Percentiles rank a stretch among this genome's conserved stretches.
Conservation (phyloP, 1,140 invertebrate species). For the Wasmannia auropunctata region DNA sequence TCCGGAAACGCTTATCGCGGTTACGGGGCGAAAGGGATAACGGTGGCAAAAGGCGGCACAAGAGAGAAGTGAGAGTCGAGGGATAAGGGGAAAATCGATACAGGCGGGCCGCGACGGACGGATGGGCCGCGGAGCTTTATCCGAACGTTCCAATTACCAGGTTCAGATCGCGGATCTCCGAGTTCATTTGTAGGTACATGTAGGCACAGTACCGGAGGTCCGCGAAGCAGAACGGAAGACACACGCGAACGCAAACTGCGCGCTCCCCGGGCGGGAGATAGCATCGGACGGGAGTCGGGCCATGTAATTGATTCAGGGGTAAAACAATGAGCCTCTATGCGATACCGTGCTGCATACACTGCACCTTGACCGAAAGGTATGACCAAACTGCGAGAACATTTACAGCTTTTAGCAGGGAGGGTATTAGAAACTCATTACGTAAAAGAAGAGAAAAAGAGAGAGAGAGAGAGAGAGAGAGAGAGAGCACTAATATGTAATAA, state of each 20-base stretch:
- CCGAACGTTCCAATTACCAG: conserved; percentile 75
- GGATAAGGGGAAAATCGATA: conserved; percentile 60
- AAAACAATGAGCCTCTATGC: conserved; percentile 81
- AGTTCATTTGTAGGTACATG: conserved; percentile 68
- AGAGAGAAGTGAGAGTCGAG: neutral
- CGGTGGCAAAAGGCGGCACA: neutral
- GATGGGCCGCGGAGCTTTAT: conserved; percentile 69
- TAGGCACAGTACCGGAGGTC: conserved; percentile 13
- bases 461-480: neutral
- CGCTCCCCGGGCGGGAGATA: conserved; percentile 73
- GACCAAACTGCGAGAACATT: conserved; percentile 60
- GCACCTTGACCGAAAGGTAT: conserved; percentile 59
- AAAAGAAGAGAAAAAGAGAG: neutral
- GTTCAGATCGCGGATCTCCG: conserved; percentile 62
- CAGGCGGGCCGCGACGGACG: conserved; percentile 45
- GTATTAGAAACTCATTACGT: conserved; percentile 24
- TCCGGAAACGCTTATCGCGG: conserved; percentile 62
- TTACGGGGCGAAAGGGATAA: conserved; percentile 4
- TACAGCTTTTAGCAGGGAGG: conserved; percentile 28
- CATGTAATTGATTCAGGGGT: conserved; percentile 82
- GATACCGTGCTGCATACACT: conserved; percentile 67
- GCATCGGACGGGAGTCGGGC: conserved; percentile 78
- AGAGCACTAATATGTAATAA: neutral
- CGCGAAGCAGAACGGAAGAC: conserved; percentile 63
- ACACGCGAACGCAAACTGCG: conserved; percentile 60